phyloP scores from a whole-genome alignment of 1,140 invertebrate species.

The Bicyclus anynana region DNA sequence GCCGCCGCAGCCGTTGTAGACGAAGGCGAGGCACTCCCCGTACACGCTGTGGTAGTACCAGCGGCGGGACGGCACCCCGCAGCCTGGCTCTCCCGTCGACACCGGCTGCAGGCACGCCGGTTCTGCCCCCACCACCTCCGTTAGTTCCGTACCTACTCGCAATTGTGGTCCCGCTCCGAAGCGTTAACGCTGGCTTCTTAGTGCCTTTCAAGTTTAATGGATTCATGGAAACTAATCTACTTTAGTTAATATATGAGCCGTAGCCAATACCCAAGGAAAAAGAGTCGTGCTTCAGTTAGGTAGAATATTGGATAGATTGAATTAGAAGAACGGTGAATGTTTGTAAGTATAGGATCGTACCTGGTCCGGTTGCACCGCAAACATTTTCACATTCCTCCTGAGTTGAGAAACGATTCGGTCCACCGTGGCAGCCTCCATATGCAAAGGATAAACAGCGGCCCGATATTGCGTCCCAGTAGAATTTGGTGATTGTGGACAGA shows the following conservation, averaged over 20 bases:
- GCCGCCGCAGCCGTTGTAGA: slow-evolving; percentile 91
- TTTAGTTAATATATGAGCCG: background rate
- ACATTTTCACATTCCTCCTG: slow-evolving; percentile 49
- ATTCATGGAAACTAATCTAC: slow-evolving; percentile 1
- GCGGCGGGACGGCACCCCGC: slow-evolving; percentile 34
- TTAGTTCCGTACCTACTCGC: slow-evolving; percentile 20
- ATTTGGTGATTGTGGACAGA: slow-evolving; percentile 79
- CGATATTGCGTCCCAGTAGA: slow-evolving; percentile 81
- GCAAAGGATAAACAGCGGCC: slow-evolving; percentile 81
- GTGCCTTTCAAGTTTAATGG: background rate
- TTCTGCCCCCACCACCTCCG: slow-evolving; percentile 23
- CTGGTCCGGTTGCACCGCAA: slow-evolving; percentile 42
- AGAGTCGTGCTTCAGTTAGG: background rate
- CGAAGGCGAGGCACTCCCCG: slow-evolving; percentile 82
- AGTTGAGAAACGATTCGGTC: slow-evolving; percentile 82
- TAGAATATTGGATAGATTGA: background rate
- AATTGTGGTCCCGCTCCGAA: too few relatives aligned
- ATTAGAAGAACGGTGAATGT: background rate
- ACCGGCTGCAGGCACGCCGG: slow-evolving; percentile 36
- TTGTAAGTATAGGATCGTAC: slow-evolving; percentile 4
- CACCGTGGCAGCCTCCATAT: slow-evolving; percentile 91
- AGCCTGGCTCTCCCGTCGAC: slow-evolving; percentile 32
- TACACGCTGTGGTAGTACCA: slow-evolving; percentile 49
- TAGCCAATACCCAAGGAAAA: background rate
- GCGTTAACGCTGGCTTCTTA: background rate